These are phyloP conservation scores for Acanthurus tractus DNA, from an alignment of 2,797 vertebrate genomes.

Conservation along the genomic window DNA sequence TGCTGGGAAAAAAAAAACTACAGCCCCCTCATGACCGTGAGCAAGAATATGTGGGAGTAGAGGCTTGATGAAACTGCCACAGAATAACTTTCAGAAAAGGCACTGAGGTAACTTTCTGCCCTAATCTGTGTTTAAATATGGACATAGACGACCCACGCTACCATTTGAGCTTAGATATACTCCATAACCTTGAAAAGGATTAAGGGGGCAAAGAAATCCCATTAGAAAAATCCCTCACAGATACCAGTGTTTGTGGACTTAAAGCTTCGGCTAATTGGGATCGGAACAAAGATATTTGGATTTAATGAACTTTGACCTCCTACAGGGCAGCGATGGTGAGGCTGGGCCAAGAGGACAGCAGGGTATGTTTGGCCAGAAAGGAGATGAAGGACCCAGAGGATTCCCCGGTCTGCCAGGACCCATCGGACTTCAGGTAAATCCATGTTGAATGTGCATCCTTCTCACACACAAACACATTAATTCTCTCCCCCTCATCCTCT, in stretches of 20 bases:
- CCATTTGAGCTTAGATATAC: slow-evolving; percentile 12
- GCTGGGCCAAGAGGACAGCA: slow-evolving; percentile 96
- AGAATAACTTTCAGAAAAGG: slow-evolving; percentile 49
- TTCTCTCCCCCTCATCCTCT: slow-evolving; percentile 7
- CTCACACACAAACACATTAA: neutral
- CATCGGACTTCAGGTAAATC: slow-evolving; percentile 93
- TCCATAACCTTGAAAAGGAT: slow-evolving; percentile 60
- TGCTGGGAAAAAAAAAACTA: slow-evolving; percentile 10
- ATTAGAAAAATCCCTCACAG: slow-evolving; percentile 17
- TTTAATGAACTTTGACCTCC: slow-evolving; percentile 52
- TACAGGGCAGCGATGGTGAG: slow-evolving; percentile 95
- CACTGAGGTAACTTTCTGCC: slow-evolving; percentile 19
- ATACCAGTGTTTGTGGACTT: slow-evolving; percentile 31
- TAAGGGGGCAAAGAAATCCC: slow-evolving; percentile 36
- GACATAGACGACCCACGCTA: slow-evolving; percentile 18
- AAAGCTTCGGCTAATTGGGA: slow-evolving; percentile 36
- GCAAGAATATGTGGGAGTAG: neutral
- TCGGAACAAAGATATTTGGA: slow-evolving; percentile 41
- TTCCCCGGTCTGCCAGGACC: slow-evolving; percentile 97
- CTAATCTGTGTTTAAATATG: slow-evolving; percentile 35
- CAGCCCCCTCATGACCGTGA: slow-evolving; percentile 7
- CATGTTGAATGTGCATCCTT: neutral
- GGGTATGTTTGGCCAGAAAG: slow-evolving; percentile 99
- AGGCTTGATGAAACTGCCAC: slow-evolving; percentile 25
- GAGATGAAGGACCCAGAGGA: slow-evolving; percentile 96